Evolutionary conservation across 2,888 invertebrate species (phyloP), one percentile per base, ranked within the genome.

Genomic region (Phlogophora meticulosa): DNA sequence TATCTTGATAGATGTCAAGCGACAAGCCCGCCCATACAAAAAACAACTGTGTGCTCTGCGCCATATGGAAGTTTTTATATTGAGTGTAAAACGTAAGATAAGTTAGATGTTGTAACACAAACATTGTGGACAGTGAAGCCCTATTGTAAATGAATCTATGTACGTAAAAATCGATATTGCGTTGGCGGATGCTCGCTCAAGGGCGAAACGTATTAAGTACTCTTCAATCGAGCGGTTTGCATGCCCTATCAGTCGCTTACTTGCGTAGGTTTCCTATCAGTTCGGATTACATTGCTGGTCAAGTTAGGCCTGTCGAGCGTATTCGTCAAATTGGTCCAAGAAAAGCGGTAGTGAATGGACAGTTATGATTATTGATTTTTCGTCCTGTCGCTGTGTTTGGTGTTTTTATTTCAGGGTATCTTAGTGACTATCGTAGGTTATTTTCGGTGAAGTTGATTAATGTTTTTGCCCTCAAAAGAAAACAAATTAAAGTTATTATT

Each of bases 161-260:
- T 93, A 90, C 90, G 92, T 91, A 87, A 92, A 93, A 94, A 94
- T 94, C 94, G 93, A 94, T 94, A 93, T 82, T 85, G 90, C 90
- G 93, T 91, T 90, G 91, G 91, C 91, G 93, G 92, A 93, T 93
- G 87, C 46, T 76, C 72, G 80, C 86, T 90, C 93, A 94, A 94
- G 94, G 94, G 88, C 91, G 84, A 64, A 74, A 62, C 61, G 68
- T 87, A 89, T 88, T 85, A 86, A 84, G 76, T 81, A 82, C 85
- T 86, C 75, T 77, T 76, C 75, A 80, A 81, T 83, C 79, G 77
- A 81, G 72, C 73, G 51, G 70, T 87, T 83, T 82, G 81, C 77
- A 80, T 77, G 56, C 49, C 72, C 74, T 81, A 77, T 76, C 73
- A 58, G 66, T 45, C 42, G 51, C 58, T 52, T 24, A 67, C 11